These are phyloP conservation scores for Scaptomyza polygonia DNA, from an alignment of 2,888 invertebrate species.

Conservation along the genomic window DNA sequence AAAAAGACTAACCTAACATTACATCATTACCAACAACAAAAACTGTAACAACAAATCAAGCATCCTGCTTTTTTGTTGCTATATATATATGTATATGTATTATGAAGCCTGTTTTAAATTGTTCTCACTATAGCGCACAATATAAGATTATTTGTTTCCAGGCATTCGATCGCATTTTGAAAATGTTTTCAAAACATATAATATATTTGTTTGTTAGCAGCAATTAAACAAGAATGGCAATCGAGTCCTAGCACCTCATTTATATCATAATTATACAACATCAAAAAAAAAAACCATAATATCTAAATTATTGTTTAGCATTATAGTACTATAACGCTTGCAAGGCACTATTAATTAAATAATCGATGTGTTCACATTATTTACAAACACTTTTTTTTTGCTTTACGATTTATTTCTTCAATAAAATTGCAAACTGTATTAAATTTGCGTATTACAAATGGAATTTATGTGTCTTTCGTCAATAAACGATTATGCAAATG, in stretches of 20 bases:
- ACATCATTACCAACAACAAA: constrained; percentile 27
- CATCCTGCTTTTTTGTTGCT: constrained; percentile 28
- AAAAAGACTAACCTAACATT: constrained; percentile 62
- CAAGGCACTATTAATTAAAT: constrained; percentile 20
- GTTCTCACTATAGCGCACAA: constrained; percentile 56
- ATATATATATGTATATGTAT: constrained; percentile 21
- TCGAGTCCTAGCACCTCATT: constrained; percentile 49
- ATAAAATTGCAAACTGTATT: constrained; percentile 70
- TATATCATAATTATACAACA: constrained; percentile 55
- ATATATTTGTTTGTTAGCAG: constrained; percentile 32
- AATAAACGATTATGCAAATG: constrained; percentile 46
- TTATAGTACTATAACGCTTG: constrained; percentile 43
- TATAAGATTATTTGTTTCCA: constrained; percentile 25
- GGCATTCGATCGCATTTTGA: constrained; percentile 24
- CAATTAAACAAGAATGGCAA: constrained; percentile 33
- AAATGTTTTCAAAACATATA: constrained; percentile 19
- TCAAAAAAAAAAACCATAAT: constrained; percentile 42
- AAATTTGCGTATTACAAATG: constrained; percentile 58
- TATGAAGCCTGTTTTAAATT: constrained; percentile 38
- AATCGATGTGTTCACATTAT: constrained; percentile 44
- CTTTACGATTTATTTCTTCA: constrained; percentile 33
- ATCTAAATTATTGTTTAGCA: constrained; percentile 55
- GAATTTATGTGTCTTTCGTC: constrained; percentile 46
- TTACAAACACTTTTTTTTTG: constrained; percentile 31
- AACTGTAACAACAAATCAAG: constrained; percentile 30